Evolutionary conservation across 1,140 invertebrate genomes (phyloP), one percentile per base, ranked within the genome.

Genomic region (Whitmania pigra): DNA sequence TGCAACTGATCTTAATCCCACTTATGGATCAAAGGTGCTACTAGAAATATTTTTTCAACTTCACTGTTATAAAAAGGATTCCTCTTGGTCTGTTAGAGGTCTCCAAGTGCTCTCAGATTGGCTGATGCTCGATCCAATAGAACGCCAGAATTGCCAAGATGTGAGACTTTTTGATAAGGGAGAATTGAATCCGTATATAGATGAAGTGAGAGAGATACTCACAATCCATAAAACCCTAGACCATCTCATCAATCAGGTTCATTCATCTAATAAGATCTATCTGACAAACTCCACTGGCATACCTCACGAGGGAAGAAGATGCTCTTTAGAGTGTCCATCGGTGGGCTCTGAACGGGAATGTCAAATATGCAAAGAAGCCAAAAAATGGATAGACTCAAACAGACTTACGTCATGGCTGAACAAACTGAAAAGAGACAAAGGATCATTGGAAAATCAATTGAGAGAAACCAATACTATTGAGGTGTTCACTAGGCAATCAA

Each of bases 111-210:
- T 63, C 29, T 63, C 15, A 1, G 11, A 63, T 63, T 63, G 57
- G 57, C 20, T 63, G 4, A 31, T 31, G 22, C 29, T n/a, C 27
- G 55, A 60, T 27, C 27, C 29, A 63, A 11, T 63, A 2, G 29
- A 63, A 25, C 29, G 29, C 22, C 29, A 7, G 18, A 1, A 27
- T 57, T 36, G 79, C 15, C 78, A 79, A 63, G 81, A 81, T 70
- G 81, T 83, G 40, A 75, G 83, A 69, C 76, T 84, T 13, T 85
- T 85, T 79, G 84, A 85, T 72, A 83, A 81, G 75, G 82, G 83
- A 69, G 84, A 85, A 76, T 80, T 85, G 78, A 85, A 85, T 74
- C 79, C 81, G 22, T 85, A 80, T 74, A 74, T 76, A 71, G 84
- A 85, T 75, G 77, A 79, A 18, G 66, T 82, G 2, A 54, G 71